Conservation (phyloP, 2,888 invertebrate genomes). For the Thymelicus sylvestris region DNA sequence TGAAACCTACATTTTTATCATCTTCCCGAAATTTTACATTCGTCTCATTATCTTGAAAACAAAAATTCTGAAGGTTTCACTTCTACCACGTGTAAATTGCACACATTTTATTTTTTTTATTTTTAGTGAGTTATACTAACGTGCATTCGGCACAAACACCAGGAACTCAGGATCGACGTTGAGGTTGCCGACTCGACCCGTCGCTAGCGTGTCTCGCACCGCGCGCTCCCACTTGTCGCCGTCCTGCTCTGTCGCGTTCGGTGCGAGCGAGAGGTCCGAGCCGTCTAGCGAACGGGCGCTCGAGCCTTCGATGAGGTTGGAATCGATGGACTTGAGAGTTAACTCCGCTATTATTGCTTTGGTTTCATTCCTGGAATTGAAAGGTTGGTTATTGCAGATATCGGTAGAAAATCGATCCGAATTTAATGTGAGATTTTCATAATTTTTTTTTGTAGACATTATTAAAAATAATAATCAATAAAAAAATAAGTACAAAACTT, state of each 20-base stretch:
- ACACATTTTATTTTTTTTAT: too few relatives aligned
- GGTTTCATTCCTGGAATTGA: slow-evolving; percentile 72
- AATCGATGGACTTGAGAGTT: slow-evolving; percentile 90
- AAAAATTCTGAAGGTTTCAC: too few relatives aligned
- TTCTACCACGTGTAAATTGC: too few relatives aligned
- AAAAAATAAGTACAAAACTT: too few relatives aligned
- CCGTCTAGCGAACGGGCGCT: slow-evolving; percentile 64
- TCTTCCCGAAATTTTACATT: too few relatives aligned
- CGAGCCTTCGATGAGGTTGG: slow-evolving; percentile 85
- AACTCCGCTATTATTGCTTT: slow-evolving; percentile 91
- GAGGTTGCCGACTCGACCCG: slow-evolving; percentile 91
- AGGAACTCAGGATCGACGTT: slow-evolving; percentile 93
- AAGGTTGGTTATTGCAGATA: neutral
- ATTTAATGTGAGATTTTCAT: too few relatives aligned
- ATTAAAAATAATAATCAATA: too few relatives aligned
- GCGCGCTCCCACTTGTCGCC: slow-evolving; percentile 80
- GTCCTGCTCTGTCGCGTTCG: slow-evolving; percentile 49
- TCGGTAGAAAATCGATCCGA: too few relatives aligned
- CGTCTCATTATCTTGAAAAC: too few relatives aligned
- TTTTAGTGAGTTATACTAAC: neutral
- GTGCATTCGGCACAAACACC: slow-evolving; percentile 86
- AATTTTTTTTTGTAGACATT: too few relatives aligned
- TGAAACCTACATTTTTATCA: too few relatives aligned
- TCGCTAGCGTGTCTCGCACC: slow-evolving; percentile 88
- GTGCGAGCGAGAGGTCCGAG: slow-evolving; percentile 36